phyloP scores from a whole-genome alignment of 1,140 invertebrate species.

The Vanessa tameamea region DNA sequence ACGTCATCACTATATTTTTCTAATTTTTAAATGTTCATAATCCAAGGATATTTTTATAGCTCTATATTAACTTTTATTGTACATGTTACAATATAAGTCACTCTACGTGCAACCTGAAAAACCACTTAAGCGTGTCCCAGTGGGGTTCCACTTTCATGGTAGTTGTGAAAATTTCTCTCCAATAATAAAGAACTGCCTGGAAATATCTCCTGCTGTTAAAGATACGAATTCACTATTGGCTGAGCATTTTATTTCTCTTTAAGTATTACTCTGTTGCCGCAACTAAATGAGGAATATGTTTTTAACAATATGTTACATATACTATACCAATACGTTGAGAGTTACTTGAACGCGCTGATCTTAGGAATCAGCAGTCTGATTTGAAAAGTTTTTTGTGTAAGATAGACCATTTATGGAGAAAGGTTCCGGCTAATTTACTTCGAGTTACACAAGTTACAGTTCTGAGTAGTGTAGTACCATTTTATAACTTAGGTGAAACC shows the following conservation, averaged over 20 bases:
- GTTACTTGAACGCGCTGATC: too few relatives aligned
- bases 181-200: conserved; percentile 36
- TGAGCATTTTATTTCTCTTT: background rate
- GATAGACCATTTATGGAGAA: too few relatives aligned
- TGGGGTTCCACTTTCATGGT: conserved; percentile 21
- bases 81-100: conserved; percentile 28
- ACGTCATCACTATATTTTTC: background rate
- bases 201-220: conserved; percentile 24
- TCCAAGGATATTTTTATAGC: background rate
- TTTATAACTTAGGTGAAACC: too few relatives aligned
- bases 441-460: too few relatives aligned
- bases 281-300: background rate
- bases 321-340: too few relatives aligned
- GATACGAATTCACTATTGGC: conserved; percentile 12
- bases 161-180: conserved; percentile 32
- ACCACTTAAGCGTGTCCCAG: conserved; percentile 34
- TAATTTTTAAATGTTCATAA: background rate
- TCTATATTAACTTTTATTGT: background rate
- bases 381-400: too few relatives aligned
- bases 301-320: too few relatives aligned
- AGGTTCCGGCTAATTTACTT: too few relatives aligned
- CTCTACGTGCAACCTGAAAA: conserved; percentile 30
- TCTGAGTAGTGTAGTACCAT: too few relatives aligned
- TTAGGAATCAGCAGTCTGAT: too few relatives aligned
- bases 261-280: background rate